phyloP scores from a whole-genome alignment of 2,888 invertebrate genomes.

The Cephalotes varians region DNA sequence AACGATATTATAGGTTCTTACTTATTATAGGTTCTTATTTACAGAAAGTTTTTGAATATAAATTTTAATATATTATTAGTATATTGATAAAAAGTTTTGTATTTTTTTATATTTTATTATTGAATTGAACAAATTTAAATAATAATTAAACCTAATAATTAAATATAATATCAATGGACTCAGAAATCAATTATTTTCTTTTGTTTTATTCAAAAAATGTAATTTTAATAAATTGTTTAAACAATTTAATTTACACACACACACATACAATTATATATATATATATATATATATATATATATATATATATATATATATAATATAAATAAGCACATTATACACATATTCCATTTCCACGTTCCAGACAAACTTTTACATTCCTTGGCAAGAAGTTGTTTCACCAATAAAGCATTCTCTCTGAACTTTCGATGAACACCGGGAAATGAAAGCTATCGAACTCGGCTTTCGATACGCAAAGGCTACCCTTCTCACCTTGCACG shows the following conservation, averaged over 20 bases:
- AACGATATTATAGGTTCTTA: background rate
- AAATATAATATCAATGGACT: background rate
- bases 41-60: background rate
- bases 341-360: background rate
- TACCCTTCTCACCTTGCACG: slow-evolving; percentile 28
- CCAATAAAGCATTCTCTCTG: slow-evolving; percentile 51
- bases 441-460: slow-evolving; percentile 48
- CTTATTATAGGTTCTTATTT: background rate
- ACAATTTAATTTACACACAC: background rate
- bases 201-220: background rate
- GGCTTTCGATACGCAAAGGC: slow-evolving; percentile 39
- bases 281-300: background rate
- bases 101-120: background rate
- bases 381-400: slow-evolving; percentile 17
- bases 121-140: background rate
- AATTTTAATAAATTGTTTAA: background rate
- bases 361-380: slow-evolving; percentile 38
- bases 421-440: slow-evolving; percentile 46
- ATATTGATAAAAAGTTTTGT: background rate
- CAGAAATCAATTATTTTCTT: background rate
- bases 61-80: background rate
- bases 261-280: background rate
- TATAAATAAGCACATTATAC: too few relatives aligned
- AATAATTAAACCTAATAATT: too few relatives aligned
- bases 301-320: too few relatives aligned